phyloP scores from a whole-genome alignment of 2,797 vertebrate genomes.

The Salarias fasciatus region DNA sequence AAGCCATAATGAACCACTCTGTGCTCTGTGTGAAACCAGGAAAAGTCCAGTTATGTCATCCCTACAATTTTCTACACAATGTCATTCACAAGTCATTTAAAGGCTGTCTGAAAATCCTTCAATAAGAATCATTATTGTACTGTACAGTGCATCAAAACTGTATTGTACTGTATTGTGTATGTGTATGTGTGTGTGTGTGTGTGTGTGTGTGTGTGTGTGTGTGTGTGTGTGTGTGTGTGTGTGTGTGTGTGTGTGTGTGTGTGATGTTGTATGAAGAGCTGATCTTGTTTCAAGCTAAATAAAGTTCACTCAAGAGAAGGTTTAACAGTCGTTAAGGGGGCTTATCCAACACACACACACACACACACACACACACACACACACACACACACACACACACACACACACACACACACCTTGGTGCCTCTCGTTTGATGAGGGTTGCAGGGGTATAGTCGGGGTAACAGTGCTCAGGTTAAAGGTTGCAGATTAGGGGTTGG shows the following conservation, averaged over 20 bases:
- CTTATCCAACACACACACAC: too few relatives aligned
- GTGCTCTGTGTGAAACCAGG: too few relatives aligned
- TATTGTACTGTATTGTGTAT: too few relatives aligned
- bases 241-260: too few relatives aligned
- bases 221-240: conserved; percentile 20
- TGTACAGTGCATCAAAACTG: too few relatives aligned
- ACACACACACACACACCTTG: not conserved
- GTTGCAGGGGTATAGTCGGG: conserved; percentile 55
- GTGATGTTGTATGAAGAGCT: conserved; percentile 62
- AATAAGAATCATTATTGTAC: too few relatives aligned
- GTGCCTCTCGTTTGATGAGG: conserved; percentile 29
- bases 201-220: too few relatives aligned
- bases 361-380: conserved; percentile 30
- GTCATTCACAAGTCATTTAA: too few relatives aligned
- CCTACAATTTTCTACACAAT: too few relatives aligned
- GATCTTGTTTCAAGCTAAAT: conserved; percentile 66
- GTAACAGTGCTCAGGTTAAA: conserved; percentile 49
- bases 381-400: conserved; percentile 6
- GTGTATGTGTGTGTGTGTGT: conserved; percentile 13
- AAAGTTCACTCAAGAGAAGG: conserved; percentile 24
- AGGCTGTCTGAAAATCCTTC: too few relatives aligned
- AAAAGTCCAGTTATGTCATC: too few relatives aligned
- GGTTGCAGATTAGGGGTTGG: conserved; percentile 59
- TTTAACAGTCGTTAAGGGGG: too few relatives aligned
- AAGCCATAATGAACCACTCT: not conserved